Evolutionary conservation across 1,140 invertebrate species (phyloP).

Genomic region (Ridgeia piscesae): DNA sequence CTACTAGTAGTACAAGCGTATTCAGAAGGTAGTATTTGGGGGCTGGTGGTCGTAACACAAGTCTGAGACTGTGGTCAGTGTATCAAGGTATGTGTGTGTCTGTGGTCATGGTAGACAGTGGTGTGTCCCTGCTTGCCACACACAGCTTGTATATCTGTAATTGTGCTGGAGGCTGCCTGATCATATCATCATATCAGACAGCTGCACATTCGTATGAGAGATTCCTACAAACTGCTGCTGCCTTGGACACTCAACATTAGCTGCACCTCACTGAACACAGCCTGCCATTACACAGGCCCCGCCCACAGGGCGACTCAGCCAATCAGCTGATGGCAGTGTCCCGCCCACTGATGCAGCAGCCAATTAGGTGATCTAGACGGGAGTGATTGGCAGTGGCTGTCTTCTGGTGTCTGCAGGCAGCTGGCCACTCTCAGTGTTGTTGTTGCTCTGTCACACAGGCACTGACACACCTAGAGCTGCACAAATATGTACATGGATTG

Average conservation of each 20-base stretch:
- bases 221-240: neutral
- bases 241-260: neutral
- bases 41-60: neutral
- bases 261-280: neutral
- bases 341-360: neutral
- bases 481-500: neutral
- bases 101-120: neutral
- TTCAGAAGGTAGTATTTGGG: neutral
- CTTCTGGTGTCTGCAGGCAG: neutral
- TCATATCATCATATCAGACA: neutral
- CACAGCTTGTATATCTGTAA: neutral
- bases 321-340: neutral
- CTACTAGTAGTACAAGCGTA: too few relatives aligned
- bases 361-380: neutral
- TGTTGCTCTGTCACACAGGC: neutral
- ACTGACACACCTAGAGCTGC: neutral
- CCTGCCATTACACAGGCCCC: neutral
- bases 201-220: neutral
- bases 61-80: neutral
- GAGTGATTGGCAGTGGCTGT: neutral
- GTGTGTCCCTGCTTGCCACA: neutral
- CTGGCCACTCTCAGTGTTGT: neutral
- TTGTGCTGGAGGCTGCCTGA: neutral
- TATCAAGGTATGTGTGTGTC: neutral
- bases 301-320: neutral